Base-by-base conservation (phyloP, 2,113 vertebrate species). In the Scytalopus superciliaris region DNA sequence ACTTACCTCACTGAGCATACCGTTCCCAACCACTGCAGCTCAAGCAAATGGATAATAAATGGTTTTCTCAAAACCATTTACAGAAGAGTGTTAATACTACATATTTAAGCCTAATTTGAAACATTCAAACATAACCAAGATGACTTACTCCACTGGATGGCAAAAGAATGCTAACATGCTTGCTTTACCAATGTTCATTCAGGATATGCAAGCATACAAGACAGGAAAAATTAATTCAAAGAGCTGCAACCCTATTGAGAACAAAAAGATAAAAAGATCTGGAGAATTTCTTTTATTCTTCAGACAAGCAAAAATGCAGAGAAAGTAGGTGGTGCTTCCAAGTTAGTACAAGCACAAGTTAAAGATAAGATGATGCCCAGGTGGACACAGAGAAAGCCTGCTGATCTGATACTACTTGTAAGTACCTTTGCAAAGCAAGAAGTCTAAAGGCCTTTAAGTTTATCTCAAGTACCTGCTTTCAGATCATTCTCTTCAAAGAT, bases 21-120 rank as follows among this genome's bases (percentile, higher is more conserved):
- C 67, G 37, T 15, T 92, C 87, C 76, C 17, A 7, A 92, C 25
- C 24, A 62, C 80, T 49, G 68, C 12, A 84, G 57, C 49, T 57
- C 6, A n/a, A 86, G 59, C 57, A 95, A 94, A 89, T 62, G 50
- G 37, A 40, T 88, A 90, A 95, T 80, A 80, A 88, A 77, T 33
- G 35, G 27, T 45, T 92, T 75, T 70, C 68, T 86, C 22, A 3
- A 84, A 88, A 27, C 24, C 24, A 73, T 79, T 90, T 76, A 49
- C 50, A 77, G 40, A 62, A 77, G 27, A 86, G 19, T 39, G 55
- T 57, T 84, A 92, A 87, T 66, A 62, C 42, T 45, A 49, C 57
- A 62, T 77, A 80, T 75, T 90, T 88, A 95, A 79, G 49, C 40
- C 31, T 42, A 59, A 76, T 66, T 94, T 87, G 77, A 86, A 83